A percentile compares a stretch with the other conserved stretches of the same genome.
phyloP scores from a whole-genome alignment of 2,797 vertebrate genomes.

The Protonibea diacanthus region DNA sequence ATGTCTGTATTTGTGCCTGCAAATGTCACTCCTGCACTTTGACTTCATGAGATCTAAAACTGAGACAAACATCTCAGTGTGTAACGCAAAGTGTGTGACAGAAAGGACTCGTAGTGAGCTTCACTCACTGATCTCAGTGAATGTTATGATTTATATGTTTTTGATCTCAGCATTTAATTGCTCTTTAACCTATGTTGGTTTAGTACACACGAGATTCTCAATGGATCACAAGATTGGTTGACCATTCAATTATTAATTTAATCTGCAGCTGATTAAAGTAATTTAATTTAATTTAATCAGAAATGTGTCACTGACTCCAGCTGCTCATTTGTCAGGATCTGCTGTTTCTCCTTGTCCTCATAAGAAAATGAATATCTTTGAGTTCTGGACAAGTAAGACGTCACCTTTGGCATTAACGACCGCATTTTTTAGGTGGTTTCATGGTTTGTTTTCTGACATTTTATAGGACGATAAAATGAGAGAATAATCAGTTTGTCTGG shows the following conservation, averaged over 20 bases:
- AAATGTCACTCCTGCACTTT: conserved; percentile 16
- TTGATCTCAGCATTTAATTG: neutral
- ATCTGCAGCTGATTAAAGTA: neutral
- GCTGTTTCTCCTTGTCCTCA: too few relatives aligned
- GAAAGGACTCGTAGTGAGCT: neutral
- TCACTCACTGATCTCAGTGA: neutral
- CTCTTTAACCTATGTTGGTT: neutral
- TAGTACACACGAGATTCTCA: neutral
- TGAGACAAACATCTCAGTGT: neutral
- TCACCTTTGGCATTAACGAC: too few relatives aligned
- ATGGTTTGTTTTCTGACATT: neutral
- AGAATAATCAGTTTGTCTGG: neutral
- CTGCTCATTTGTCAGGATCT: neutral
- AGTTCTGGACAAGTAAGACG: neutral
- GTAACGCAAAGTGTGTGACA: conserved; percentile 2
- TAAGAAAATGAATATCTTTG: neutral
- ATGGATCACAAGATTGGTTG: neutral
- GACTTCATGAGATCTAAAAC: conserved; percentile 18
- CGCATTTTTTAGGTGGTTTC: too few relatives aligned
- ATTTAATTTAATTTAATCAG: neutral
- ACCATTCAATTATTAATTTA: neutral
- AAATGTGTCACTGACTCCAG: neutral
- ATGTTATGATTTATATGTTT: neutral
- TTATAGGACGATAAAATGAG: neutral
- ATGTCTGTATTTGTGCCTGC: conserved; percentile 2